phyloP scores from a whole-genome alignment of 2,888 invertebrate species.

The Eupeodes luniger region DNA sequence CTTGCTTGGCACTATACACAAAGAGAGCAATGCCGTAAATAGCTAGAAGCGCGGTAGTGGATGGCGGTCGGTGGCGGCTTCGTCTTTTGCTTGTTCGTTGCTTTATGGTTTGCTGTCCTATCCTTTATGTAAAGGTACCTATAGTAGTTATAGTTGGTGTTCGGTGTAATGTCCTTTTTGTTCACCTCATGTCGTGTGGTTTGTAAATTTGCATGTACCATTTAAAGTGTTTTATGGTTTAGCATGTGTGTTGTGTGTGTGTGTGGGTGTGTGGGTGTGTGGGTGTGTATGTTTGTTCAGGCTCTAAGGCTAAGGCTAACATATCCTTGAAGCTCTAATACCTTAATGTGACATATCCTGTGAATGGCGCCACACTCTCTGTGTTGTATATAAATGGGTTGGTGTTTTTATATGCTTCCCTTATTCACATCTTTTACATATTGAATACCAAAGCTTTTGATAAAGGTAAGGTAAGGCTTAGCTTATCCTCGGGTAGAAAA shows the following conservation, averaged over 20 bases:
- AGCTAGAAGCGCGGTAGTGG: slow-evolving; percentile 43
- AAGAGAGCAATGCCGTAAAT: slow-evolving; percentile 48
- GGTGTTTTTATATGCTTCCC: neutral
- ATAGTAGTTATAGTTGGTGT: slow-evolving; percentile 12
- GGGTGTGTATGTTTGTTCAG: neutral
- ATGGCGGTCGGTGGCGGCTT: slow-evolving; percentile 24
- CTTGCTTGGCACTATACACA: slow-evolving; percentile 15
- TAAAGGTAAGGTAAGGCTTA: slow-evolving; percentile 3
- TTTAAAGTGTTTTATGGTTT: slow-evolving; percentile 65
- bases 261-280: neutral
- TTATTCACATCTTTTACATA: slow-evolving; percentile 31
- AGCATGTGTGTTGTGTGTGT: slow-evolving; percentile 1
- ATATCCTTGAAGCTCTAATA: slow-evolving; percentile 52
- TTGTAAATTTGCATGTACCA: slow-evolving; percentile 69
- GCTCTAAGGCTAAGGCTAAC: slow-evolving; percentile 4
- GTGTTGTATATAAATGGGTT: neutral
- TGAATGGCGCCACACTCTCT: slow-evolving; percentile 29
- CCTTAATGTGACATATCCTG: slow-evolving; percentile 64
- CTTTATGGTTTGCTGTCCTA: slow-evolving; percentile 43
- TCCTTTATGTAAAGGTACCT: too few species aligned
- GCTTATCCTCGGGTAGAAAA: slow-evolving; percentile 49
- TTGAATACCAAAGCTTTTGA: slow-evolving; percentile 50
- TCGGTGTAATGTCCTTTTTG: slow-evolving; percentile 67
- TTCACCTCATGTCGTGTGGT: slow-evolving; percentile 71
- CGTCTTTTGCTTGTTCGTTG: slow-evolving; percentile 51